Conservation (phyloP, 1,140 invertebrate genomes). For the Apis florea region DNA sequence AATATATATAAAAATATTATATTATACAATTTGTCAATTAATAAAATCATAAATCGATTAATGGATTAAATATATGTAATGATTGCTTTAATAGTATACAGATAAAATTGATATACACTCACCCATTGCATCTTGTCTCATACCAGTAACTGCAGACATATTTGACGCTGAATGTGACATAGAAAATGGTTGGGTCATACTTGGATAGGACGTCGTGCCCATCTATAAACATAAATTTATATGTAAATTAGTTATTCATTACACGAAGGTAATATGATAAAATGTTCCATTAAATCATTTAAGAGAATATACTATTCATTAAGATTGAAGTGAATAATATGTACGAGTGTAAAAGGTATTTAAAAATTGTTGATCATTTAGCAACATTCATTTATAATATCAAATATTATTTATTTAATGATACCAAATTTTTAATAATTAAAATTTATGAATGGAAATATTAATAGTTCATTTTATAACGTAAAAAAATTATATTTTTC, state of each 20-base stretch:
- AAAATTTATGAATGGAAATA: too few species aligned
- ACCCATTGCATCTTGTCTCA: conserved; percentile 96
- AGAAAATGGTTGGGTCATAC: conserved; percentile 95
- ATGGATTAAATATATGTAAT: neutral
- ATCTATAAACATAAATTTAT: conserved; percentile 84
- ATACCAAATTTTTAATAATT: too few species aligned
- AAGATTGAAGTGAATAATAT: too few species aligned
- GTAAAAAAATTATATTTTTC: too few species aligned
- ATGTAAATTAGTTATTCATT: neutral
- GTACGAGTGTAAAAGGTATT: too few species aligned
- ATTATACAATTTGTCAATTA: neutral
- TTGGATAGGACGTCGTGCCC: conserved; percentile 93
- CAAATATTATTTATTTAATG: too few species aligned
- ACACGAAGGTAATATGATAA: too few species aligned
- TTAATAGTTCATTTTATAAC: too few species aligned
- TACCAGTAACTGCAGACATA: conserved; percentile 91
- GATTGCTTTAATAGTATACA: neutral
- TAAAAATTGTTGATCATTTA: too few species aligned
- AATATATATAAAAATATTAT: too few species aligned
- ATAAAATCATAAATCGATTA: neutral
- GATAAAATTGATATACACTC: conserved; percentile 73
- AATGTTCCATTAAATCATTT: neutral
- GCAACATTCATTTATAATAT: too few species aligned
- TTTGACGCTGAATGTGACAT: conserved; percentile 94
- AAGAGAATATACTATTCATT: neutral